phyloP scores from a whole-genome alignment of 2,113 vertebrate genomes.

The Isurus oxyrinchus region DNA sequence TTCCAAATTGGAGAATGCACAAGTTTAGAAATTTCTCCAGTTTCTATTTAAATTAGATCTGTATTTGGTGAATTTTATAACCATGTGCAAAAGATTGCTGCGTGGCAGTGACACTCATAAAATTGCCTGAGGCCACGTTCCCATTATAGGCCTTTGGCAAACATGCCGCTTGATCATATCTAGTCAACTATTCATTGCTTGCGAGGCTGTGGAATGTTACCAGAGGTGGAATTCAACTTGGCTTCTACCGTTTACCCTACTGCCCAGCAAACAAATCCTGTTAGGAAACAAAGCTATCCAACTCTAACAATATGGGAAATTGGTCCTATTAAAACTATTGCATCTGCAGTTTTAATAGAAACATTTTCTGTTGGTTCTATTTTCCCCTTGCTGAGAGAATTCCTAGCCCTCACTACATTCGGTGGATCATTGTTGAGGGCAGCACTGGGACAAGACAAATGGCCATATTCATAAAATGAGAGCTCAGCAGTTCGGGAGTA shows the following conservation, averaged over 20 bases:
- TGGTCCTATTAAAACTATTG: too few species aligned
- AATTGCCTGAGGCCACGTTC: neutral
- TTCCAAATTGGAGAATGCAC: neutral
- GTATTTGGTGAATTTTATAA: neutral
- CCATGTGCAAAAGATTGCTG: neutral
- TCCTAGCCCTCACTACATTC: neutral
- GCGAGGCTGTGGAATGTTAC: neutral
- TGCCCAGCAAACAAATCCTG: neutral
- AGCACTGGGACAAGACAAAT: neutral
- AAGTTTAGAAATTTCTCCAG: neutral
- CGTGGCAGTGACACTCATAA: neutral
- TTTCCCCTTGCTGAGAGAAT: neutral
- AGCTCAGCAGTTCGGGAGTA: neutral
- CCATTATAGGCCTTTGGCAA: neutral
- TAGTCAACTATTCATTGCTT: neutral
- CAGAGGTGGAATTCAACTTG: neutral
- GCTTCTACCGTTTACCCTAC: neutral
- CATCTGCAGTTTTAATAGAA: too few species aligned
- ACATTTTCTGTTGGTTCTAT: too few species aligned
- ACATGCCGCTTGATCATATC: neutral
- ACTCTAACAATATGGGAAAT: too few species aligned
- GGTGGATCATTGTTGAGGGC: neutral
- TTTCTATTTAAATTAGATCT: neutral
- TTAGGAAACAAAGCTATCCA: too few species aligned
- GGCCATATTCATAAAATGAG: neutral